A percentile compares a stretch with the other conserved stretches of the same genome.
phyloP scores from a whole-genome alignment of 2,888 invertebrate species.

The Corbicula japonica region DNA sequence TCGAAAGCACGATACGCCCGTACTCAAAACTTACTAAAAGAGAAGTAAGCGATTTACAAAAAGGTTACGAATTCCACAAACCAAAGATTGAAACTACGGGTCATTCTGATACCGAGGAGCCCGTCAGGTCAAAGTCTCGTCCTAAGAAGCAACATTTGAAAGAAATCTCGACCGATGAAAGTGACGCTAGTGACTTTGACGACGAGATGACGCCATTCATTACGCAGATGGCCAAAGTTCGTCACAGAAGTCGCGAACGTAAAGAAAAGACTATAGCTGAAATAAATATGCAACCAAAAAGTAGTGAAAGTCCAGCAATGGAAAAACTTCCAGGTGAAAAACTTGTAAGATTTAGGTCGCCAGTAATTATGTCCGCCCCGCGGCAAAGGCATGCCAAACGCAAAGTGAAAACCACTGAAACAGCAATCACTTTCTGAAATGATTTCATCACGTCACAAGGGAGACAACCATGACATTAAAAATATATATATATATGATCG shows the following conservation, averaged over 20 bases:
- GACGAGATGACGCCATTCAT: constrained; percentile 71
- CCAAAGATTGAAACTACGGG: constrained; percentile 61
- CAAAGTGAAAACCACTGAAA: constrained; percentile 38
- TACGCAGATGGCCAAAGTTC: constrained; percentile 72
- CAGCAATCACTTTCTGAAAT: constrained; percentile 9
- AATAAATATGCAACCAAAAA: constrained; percentile 34
- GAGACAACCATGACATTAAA: no score
- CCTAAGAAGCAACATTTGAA: constrained; percentile 32
- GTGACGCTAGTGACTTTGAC: constrained; percentile 59
- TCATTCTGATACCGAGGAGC: constrained; percentile 38
- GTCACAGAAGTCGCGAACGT: constrained; percentile 31
- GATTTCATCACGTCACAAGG: no score
- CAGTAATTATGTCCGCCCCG: constrained; percentile 44
- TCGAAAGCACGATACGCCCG: constrained; percentile 77
- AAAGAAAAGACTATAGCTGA: constrained; percentile 42
- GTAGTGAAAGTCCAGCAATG: not conserved
- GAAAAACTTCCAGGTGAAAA: constrained; percentile 2
- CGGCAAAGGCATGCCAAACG: constrained; percentile 8
- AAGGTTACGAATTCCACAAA: constrained; percentile 78
- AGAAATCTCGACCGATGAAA: constrained; percentile 24
- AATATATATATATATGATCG: no score
- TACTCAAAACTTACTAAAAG: constrained; percentile 70
- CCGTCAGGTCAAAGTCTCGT: not conserved
- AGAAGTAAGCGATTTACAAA: constrained; percentile 73
- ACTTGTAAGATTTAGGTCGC: constrained; percentile 48